Base-by-base conservation (phyloP, 2,888 invertebrate genomes). In the Melikaiella ostensackeni region DNA sequence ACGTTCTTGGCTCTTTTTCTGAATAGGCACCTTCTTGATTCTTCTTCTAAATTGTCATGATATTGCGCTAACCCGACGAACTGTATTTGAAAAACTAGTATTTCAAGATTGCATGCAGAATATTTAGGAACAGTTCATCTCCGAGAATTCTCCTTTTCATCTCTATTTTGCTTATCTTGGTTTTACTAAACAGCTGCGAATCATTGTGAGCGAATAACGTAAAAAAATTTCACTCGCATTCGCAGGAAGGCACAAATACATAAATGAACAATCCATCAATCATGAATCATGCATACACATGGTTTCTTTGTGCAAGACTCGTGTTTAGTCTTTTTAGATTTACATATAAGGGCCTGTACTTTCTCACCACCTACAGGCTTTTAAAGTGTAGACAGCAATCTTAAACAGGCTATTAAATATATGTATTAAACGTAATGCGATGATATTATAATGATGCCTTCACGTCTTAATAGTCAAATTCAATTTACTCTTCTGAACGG, bases 311-410 rank as follows among this genome's bases (percentile, higher is more conserved):
- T 24, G 16, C 42, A 46, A 46, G 66, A 66, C 9, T 66, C 42
- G 46, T 66, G 66, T 66, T 66, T 66, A 27, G 21, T 27, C 42
- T 46, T 42, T 66, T 66, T 27, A 46, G 27, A 66, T 66, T 66
- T 66, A 42, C 66, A 66, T 38, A 66, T 66, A 66, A 66, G 66
- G 66, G 46, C 38, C 66, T 46, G 42, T 66, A 13, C 66, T 66
- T 38, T 66, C 42, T 42, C 7, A 66, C 66, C 66, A 66, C 66
- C 66, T 66, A 66, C 66, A 66, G 46, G 16, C n/a, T 66, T 66
- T 66, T 7, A 66, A 46, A 66, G 42, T 66, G 66, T 8, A 66
- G 42, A 66, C 66, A 42, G 64, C 35, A 38, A 64, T 64, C 38
- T 64, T 64, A 24, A 64, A 35, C n/a, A 64, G 66, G 19, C 42